Base-by-base conservation (phyloP, 2,113 vertebrate genomes). In the Ivindomyrus marchei region DNA sequence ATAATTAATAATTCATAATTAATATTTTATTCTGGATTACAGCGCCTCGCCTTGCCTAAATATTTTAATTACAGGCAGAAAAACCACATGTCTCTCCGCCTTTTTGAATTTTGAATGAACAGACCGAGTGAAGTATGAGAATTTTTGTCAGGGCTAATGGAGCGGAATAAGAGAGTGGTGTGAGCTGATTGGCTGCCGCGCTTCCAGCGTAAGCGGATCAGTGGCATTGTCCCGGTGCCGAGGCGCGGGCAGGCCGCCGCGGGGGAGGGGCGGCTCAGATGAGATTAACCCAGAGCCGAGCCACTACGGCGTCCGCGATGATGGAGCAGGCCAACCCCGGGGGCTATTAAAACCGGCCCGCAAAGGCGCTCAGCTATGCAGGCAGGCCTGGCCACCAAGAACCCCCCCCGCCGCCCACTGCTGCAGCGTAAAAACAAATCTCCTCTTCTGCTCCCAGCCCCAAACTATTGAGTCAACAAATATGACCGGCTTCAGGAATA, bases 381-480 rank as follows among this genome's bases (percentile, higher is more conserved):
- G 24, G 21, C n/a, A 49, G 58, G 47, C 21, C 46, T n/a, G 70
- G 1, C 17, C 70, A 39, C 9, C 53, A 56, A 21, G 1, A 56
- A 19, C 4, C 50, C 1, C 46, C 13, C 85, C n/a, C 85, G 17
- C 46, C 74, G 47, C 86, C 91, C 93, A 93, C 94, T 94, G 94
- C 94, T 89, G 0, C 90, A 91, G 90, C 93, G 92, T 93, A 91
- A 94, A 95, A 96, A 96, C 94, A 96, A 95, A 95, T 95, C 94
- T 95, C 92, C 93, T 95, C 95, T 95, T 95, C 94, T 94, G 93
- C 94, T 93, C 94, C 91, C 88, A 93, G 94, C 92, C 93, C 93
- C 93, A 94, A 95, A 95, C 94, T 94, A 96, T 93, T 94, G 93
- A 95, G 95, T 96, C 95, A 96, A 96, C 96, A 96, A 95, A 96